These are phyloP conservation scores for Lypha dubia DNA, from an alignment of 2,888 invertebrate species.

Conservation along the genomic window DNA sequence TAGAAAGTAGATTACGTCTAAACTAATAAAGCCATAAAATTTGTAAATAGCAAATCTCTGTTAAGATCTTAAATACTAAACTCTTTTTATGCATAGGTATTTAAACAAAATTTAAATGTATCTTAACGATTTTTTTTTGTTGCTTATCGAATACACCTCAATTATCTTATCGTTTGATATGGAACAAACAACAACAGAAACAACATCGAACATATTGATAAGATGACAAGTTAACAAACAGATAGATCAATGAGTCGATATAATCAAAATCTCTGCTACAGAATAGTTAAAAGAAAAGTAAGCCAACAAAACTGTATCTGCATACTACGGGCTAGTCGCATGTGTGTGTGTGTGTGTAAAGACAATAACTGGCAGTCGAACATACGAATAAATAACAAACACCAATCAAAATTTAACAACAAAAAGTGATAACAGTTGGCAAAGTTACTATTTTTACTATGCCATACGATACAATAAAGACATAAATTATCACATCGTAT, in stretches of 20 bases:
- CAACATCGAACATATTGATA: slow-evolving; percentile 59
- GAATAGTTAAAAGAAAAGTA: neutral
- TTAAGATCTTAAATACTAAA: slow-evolving; percentile 36
- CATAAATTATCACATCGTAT: slow-evolving; percentile 72
- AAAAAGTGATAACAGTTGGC: slow-evolving; percentile 64
- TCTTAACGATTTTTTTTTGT: slow-evolving; percentile 12
- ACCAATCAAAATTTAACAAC: slow-evolving; percentile 62
- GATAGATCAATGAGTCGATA: slow-evolving; percentile 66
- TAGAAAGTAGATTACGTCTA: slow-evolving; percentile 37
- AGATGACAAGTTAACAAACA: slow-evolving; percentile 71
- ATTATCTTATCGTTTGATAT: slow-evolving; percentile 62
- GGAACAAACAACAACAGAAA: slow-evolving; percentile 47
- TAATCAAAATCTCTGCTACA: slow-evolving; percentile 47
- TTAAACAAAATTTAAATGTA: slow-evolving; percentile 23
- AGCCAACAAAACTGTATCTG: slow-evolving; percentile 14
- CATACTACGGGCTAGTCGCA: neutral
- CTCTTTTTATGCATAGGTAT: slow-evolving; percentile 44
- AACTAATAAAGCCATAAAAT: slow-evolving; percentile 54
- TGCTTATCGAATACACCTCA: slow-evolving; percentile 48
- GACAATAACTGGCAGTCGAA: neutral
- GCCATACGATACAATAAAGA: slow-evolving; percentile 59
- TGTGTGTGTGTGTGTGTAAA: slow-evolving; percentile 12
- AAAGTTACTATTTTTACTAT: slow-evolving; percentile 60
- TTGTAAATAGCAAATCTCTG: slow-evolving; percentile 36
- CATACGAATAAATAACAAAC: slow-evolving; percentile 35